Evolutionary conservation across 1,140 invertebrate species (phyloP), one percentile per base, ranked within the genome.

Genomic region (Halotydeus destructor): DNA sequence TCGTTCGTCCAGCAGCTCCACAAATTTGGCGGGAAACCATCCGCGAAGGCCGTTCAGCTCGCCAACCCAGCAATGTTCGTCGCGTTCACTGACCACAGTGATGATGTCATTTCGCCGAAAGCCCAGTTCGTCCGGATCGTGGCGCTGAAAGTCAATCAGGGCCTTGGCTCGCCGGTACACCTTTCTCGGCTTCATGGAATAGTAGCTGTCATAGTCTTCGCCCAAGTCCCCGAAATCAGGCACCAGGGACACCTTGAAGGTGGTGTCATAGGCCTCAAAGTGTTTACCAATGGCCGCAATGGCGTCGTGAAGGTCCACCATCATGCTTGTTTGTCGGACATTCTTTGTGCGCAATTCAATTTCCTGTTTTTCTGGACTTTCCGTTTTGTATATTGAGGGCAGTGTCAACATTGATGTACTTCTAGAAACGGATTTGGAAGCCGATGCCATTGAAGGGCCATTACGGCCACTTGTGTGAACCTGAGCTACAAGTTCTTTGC

Each of bases 31-130:
- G 16, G 94, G 94, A 67, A 99, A 99, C 93, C 93, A 99, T 28
- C 93, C 93, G 58, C 84, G 67, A 25, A 94, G 60, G 2, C 93
- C 93, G 70, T 98, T 97, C 2, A 98, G 60, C 63, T 99, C 94
- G 35, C 94, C 94, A 47, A 97, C 77, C 94, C 94, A 99, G 60
- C 94, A 99, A 60, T 99, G 91, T 57, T 99, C 94, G 67, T 99
- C 94, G 59, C 88, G 86, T 56, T 89, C 85, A 54, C 83, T 93
- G 22, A 98, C 78, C 26, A 99, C 84, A 59, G 83, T 93, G 32
- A 97, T 94, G 14, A 97, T 85, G 63, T 97, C 89, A 69, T 96
- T 96, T 62, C 89, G 91, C 37, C 86, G 69, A 62, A 99, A 98
- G 23, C 91, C 91, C 21, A 99, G 64, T 63, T 99, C 94, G 66